Evolutionary conservation across 2,797 vertebrate genomes (phyloP).

Genomic region (Periophthalmus magnuspinnatus): DNA sequence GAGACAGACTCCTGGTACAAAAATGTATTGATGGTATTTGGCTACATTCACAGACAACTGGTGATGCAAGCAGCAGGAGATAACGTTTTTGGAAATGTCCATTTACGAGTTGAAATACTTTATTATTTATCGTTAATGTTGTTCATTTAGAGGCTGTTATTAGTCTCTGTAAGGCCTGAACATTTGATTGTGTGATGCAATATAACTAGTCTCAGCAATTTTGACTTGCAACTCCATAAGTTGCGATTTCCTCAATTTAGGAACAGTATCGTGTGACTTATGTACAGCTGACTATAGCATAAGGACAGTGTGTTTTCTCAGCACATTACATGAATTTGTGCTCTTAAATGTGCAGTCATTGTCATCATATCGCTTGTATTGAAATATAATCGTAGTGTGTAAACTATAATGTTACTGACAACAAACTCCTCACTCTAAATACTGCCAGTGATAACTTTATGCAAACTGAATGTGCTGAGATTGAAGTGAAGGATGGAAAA

Average conservation of each 20-base stretch:
- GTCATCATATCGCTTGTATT: not conserved
- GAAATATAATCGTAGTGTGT: not conserved
- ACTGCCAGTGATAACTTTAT: not conserved
- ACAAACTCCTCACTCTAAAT: not conserved
- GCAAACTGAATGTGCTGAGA: not conserved
- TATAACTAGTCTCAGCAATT: not conserved
- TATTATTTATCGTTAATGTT: not conserved
- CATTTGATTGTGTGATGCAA: not conserved
- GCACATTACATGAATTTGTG: not conserved
- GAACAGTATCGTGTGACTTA: slow-evolving; percentile 29
- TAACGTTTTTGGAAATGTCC: not conserved
- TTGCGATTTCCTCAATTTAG: slow-evolving; percentile 23
- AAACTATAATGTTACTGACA: not conserved
- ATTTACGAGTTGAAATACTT: not conserved
- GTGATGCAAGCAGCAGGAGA: not conserved
- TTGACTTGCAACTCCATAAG: not conserved
- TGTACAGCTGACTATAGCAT: slow-evolving; percentile 24
- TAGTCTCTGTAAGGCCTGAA: not conserved
- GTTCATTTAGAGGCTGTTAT: too few relatives aligned
- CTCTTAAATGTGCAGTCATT: not conserved
- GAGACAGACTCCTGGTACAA: not conserved
- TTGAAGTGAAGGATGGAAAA: not conserved
- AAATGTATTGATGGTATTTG: not conserved
- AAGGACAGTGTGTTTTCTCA: not conserved
- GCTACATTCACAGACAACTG: not conserved